Percentiles rank a stretch among this genome's conserved stretches.
phyloP scores from a whole-genome alignment of 1,140 invertebrate species.

The Euura lappo region DNA sequence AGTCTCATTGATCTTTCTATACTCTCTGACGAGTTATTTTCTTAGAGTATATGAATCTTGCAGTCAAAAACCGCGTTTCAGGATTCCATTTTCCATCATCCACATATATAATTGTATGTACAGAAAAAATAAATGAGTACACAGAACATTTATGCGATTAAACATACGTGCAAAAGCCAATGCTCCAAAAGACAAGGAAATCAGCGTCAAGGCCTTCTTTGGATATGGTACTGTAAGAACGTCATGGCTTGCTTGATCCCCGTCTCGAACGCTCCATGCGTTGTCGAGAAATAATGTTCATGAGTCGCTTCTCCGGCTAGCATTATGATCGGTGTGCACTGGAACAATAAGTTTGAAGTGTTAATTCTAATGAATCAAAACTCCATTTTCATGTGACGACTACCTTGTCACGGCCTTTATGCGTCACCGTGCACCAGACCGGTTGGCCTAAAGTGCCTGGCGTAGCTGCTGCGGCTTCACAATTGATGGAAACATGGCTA shows the following conservation, averaged over 20 bases:
- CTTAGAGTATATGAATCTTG: background rate
- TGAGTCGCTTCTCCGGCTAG: constrained; percentile 80
- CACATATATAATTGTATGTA: background rate
- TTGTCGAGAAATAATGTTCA: constrained; percentile 73
- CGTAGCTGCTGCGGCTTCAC: constrained; percentile 53
- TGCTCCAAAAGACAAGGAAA: background rate
- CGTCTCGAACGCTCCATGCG: constrained; percentile 72
- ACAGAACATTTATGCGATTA: background rate
- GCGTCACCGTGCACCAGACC: constrained; percentile 40
- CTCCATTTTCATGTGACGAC: constrained; percentile 10
- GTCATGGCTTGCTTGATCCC: constrained; percentile 60
- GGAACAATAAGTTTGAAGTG: constrained; percentile 31
- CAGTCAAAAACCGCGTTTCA: background rate
- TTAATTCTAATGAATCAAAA: constrained; percentile 17
- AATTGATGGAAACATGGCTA: constrained; percentile 63
- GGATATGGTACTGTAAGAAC: constrained; percentile 44
- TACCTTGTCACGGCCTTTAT: constrained; percentile 20
- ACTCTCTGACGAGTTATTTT: too few relatives aligned
- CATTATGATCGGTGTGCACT: constrained; percentile 63
- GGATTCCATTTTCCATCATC: background rate
- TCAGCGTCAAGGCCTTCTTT: constrained; percentile 12
- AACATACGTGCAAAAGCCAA: too few relatives aligned
- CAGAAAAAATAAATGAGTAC: background rate
- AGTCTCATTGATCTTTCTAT: too few relatives aligned
- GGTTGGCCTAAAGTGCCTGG: constrained; percentile 51